Conservation (phyloP, 1,140 invertebrate species). For the Polyergus mexicanus region DNA sequence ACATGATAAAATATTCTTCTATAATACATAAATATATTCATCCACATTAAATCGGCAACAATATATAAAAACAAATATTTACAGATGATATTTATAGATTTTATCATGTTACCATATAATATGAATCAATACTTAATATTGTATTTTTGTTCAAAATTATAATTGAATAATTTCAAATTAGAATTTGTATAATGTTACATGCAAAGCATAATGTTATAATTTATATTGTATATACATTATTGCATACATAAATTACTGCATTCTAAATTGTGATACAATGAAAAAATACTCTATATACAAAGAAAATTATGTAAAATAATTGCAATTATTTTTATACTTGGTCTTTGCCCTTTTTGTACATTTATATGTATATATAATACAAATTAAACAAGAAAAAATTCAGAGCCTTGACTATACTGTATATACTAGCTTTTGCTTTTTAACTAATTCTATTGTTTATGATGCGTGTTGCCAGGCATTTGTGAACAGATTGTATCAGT, state of each 20-base stretch:
- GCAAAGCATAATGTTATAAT: not conserved
- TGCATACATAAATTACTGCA: not conserved
- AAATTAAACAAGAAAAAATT: not conserved
- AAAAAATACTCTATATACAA: not conserved
- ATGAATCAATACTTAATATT: not conserved
- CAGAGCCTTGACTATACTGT: constrained; percentile 63
- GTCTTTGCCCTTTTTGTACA: not conserved
- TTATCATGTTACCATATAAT: too few relatives aligned
- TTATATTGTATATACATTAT: not conserved
- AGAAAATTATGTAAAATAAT: constrained; percentile 16
- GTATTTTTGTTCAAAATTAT: not conserved
- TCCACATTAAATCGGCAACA: not conserved
- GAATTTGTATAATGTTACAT: not conserved
- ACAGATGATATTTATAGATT: too few relatives aligned
- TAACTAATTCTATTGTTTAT: constrained; percentile 86
- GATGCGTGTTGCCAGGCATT: constrained; percentile 87
- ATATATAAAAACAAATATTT: not conserved
- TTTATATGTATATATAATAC: constrained; percentile 33
- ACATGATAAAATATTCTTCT: too few relatives aligned
- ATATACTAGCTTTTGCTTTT: constrained; percentile 79
- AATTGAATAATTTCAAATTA: not conserved
- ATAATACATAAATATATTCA: too few relatives aligned
- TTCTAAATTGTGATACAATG: not conserved
- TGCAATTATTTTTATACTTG: not conserved
- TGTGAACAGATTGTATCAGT: constrained; percentile 90